Evolutionary conservation across 2,113 vertebrate genomes (phyloP).

Genomic region (Quiscalus mexicanus): DNA sequence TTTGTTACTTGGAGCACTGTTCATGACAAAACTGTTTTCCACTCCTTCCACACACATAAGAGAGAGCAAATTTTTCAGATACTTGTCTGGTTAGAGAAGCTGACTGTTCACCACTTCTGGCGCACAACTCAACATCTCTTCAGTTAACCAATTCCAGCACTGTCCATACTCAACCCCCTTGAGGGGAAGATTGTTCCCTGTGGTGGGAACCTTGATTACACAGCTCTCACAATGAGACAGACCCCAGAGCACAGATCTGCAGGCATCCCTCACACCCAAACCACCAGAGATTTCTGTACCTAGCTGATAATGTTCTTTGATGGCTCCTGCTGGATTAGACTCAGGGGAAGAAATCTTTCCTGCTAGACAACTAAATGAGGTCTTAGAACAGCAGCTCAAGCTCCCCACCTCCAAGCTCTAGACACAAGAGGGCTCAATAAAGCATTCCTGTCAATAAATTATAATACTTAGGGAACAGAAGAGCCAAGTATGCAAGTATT

Average conservation of each 20-base stretch:
- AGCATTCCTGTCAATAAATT: slow-evolving; percentile 19
- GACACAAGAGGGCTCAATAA: slow-evolving; percentile 52
- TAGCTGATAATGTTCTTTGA: slow-evolving; percentile 72
- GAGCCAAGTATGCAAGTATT: background rate
- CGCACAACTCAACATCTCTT: background rate
- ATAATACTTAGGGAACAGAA: background rate
- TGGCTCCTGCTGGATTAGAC: slow-evolving; percentile 74
- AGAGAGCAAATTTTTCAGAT: background rate
- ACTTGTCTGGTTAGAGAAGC: background rate
- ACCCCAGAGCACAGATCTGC: slow-evolving; percentile 6
- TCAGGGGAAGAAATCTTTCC: slow-evolving; percentile 71
- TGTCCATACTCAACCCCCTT: background rate
- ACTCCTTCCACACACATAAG: background rate
- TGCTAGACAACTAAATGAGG: slow-evolving; percentile 75
- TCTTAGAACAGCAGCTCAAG: slow-evolving; percentile 62
- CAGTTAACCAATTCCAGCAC: background rate
- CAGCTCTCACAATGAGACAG: slow-evolving; percentile 49
- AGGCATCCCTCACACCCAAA: background rate
- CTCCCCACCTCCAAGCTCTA: slow-evolving; percentile 16
- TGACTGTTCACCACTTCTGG: background rate
- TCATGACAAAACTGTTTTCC: background rate
- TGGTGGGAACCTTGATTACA: slow-evolving; percentile 35
- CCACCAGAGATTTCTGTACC: slow-evolving; percentile 36
- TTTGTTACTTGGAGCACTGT: background rate
- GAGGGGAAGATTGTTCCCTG: background rate